These are phyloP conservation scores for Dicrostonyx torquatus DNA, from an alignment of 2,797 vertebrate genomes.

Conservation along the genomic window DNA sequence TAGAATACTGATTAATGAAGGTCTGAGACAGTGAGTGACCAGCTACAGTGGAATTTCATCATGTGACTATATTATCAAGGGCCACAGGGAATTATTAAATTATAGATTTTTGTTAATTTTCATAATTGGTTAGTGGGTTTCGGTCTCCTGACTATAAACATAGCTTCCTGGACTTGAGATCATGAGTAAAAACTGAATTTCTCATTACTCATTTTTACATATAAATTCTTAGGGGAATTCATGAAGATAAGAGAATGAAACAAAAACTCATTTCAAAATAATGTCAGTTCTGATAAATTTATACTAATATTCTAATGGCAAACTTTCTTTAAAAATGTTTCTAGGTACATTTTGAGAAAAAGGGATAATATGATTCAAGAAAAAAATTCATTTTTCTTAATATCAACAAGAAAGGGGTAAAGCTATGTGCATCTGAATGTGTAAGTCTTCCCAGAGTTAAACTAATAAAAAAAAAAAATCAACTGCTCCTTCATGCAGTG, in stretches of 20 bases:
- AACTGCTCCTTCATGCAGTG: not conserved
- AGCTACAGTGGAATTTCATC: not conserved
- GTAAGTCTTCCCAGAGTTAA: not conserved
- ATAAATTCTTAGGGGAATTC: conserved; percentile 27
- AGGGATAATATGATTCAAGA: conserved; percentile 15
- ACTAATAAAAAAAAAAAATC: not conserved
- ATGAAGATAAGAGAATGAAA: not conserved
- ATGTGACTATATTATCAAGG: not conserved
- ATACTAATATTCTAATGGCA: conserved; percentile 27
- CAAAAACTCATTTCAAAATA: conserved; percentile 35
- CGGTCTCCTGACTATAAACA: not conserved
- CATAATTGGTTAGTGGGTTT: not conserved
- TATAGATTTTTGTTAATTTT: conserved; percentile 39
- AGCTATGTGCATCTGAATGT: not conserved
- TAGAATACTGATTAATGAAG: not conserved
- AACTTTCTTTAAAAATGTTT: conserved; percentile 31
- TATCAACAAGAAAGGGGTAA: conserved; percentile 26
- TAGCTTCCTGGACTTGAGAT: conserved; percentile 46
- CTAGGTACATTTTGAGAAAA: conserved; percentile 34
- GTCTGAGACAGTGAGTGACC: not conserved
- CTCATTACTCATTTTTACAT: conserved; percentile 1
- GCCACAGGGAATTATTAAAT: not conserved
- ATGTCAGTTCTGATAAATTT: conserved; percentile 25
- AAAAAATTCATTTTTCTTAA: conserved; percentile 50
- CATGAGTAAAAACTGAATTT: conserved; percentile 31